Conservation (phyloP, 1,140 invertebrate species). For the Magallana angulata region DNA sequence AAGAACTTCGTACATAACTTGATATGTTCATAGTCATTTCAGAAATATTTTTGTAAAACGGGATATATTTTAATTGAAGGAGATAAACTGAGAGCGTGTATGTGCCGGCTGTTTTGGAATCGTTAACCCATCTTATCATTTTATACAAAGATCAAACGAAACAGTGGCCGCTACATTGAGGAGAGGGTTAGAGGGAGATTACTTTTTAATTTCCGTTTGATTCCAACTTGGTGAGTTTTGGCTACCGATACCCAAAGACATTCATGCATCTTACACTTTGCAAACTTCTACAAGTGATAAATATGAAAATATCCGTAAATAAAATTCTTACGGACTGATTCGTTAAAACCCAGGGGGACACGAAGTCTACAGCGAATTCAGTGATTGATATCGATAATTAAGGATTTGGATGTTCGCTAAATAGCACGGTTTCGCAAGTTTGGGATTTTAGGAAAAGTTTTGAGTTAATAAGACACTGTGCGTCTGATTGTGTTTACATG, state of each 20-base stretch:
- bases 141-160: background rate
- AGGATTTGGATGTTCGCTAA: background rate
- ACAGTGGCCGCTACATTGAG: background rate
- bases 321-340: background rate
- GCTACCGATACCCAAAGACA: background rate
- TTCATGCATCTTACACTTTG: background rate
- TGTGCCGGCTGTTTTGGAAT: too few species aligned
- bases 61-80: background rate
- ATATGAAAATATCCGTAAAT: background rate
- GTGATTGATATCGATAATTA: background rate
- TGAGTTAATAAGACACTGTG: too few species aligned
- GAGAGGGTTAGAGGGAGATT: background rate
- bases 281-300: background rate
- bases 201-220: slow-evolving; percentile 25
- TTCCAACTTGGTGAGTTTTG: slow-evolving; percentile 8
- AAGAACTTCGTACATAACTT: too few species aligned
- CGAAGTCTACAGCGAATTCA: background rate
- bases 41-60: too few species aligned
- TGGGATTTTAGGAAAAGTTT: too few species aligned
- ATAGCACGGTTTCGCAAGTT: background rate
- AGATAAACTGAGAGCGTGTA: background rate
- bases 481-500: too few species aligned
- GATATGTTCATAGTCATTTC: too few species aligned
- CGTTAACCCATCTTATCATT: too few species aligned
- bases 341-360: background rate